These are phyloP conservation scores for Colistium nudipinnis DNA, from an alignment of 2,113 vertebrate species.

Conservation along the genomic window DNA sequence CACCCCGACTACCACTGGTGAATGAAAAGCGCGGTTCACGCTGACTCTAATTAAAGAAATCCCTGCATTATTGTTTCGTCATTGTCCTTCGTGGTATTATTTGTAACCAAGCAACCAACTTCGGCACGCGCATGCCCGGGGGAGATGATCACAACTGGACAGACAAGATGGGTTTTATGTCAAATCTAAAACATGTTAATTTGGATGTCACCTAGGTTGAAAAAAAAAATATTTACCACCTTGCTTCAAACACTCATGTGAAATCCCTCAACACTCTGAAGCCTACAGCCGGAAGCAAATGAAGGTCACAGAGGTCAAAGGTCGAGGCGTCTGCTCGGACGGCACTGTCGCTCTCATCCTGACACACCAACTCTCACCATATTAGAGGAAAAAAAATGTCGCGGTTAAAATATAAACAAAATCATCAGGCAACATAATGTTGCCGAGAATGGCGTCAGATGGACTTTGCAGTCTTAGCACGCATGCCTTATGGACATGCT, in stretches of 20 bases:
- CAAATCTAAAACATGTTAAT: too few relatives aligned
- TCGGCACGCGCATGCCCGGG: too few relatives aligned
- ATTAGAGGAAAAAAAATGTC: conserved; percentile 19
- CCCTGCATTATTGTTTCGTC: too few relatives aligned
- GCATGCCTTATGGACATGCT: conserved; percentile 41
- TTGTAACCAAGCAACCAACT: too few relatives aligned
- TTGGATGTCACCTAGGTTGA: too few relatives aligned
- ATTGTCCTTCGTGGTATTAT: too few relatives aligned
- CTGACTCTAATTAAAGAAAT: too few relatives aligned
- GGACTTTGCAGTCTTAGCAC: conserved; percentile 41
- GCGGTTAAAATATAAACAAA: conserved; percentile 19
- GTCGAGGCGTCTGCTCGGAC: conserved; percentile 40
- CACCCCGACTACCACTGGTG: too few relatives aligned
- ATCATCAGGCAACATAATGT: conserved; percentile 13
- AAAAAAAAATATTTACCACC: conserved; percentile 1
- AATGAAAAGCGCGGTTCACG: too few relatives aligned
- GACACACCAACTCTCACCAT: conserved; percentile 18
- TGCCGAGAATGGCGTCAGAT: conserved; percentile 50
- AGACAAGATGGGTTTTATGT: too few relatives aligned
- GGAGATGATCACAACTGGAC: too few relatives aligned
- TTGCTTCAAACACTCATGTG: conserved; percentile 15
- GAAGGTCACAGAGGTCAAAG: conserved; percentile 29
- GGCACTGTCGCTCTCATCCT: conserved; percentile 30
- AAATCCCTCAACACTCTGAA: conserved; percentile 23
- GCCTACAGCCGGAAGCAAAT: neutral